These are phyloP conservation scores for Talpa occidentalis DNA, from an alignment of 2,113 vertebrate genomes.

Conservation along the genomic window DNA sequence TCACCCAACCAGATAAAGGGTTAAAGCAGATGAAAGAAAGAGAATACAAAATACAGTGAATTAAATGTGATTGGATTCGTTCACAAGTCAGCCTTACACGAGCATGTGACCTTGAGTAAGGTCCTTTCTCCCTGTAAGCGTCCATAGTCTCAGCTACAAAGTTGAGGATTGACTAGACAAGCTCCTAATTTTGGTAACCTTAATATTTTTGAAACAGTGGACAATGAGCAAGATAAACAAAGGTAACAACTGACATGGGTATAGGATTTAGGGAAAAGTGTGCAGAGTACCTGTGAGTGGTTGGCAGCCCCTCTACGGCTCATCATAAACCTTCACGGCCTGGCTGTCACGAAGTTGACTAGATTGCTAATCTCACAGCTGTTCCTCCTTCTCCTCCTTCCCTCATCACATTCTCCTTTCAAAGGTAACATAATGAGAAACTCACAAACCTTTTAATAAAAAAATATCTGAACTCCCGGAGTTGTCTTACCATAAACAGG, in stretches of 20 bases:
- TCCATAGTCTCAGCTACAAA: neutral
- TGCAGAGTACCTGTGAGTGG: neutral
- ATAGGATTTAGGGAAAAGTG: neutral
- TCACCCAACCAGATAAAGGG: neutral
- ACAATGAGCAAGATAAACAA: neutral
- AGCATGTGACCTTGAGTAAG: neutral
- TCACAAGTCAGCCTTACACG: neutral
- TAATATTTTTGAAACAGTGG: neutral
- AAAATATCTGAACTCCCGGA: neutral
- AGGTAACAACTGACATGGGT: neutral
- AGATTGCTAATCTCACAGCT: neutral
- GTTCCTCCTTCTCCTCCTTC: neutral
- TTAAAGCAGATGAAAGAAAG: neutral
- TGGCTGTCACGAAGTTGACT: rapidly evolving
- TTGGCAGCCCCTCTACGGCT: neutral
- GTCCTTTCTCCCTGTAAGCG: neutral
- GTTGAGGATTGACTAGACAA: neutral
- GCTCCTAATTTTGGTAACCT: neutral
- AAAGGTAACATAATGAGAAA: neutral
- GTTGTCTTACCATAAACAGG: neutral
- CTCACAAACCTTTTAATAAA: neutral
- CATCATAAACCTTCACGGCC: rapidly evolving
- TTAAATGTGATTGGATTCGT: neutral
- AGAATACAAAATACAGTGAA: neutral
- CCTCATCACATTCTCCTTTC: neutral